These are phyloP conservation scores for Centroberyx gerrardi DNA, from an alignment of 2,797 vertebrate genomes.

Conservation along the genomic window DNA sequence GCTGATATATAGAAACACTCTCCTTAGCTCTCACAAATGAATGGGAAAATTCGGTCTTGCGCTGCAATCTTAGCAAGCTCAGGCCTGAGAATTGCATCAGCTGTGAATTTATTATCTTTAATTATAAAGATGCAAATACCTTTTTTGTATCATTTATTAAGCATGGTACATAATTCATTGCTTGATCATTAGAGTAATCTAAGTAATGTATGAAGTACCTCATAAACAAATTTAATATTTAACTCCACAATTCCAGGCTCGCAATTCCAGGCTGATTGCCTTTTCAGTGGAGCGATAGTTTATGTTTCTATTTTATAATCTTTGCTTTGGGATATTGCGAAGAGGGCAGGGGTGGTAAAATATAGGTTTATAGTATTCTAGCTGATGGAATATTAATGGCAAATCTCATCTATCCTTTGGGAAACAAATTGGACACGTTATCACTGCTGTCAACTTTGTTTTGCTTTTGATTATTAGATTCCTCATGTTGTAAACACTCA, in stretches of 20 bases:
- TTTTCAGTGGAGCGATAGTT: constrained; percentile 5
- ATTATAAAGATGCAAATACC: constrained; percentile 24
- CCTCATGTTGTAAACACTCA: constrained; percentile 25
- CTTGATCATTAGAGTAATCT: constrained; percentile 33
- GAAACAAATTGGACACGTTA: neutral
- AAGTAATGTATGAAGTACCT: constrained; percentile 24
- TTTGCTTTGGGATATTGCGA: neutral
- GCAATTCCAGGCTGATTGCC: constrained; percentile 14
- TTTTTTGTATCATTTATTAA: constrained; percentile 26
- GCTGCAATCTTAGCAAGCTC: neutral
- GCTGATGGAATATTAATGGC: neutral
- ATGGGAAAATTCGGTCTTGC: constrained; percentile 11
- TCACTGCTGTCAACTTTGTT: neutral
- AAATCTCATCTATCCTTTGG: neutral
- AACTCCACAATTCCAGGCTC: neutral
- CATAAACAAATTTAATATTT: constrained; percentile 28
- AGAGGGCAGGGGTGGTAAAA: neutral
- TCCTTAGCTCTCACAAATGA: constrained; percentile 3
- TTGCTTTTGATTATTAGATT: constrained; percentile 49
- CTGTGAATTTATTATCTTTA: constrained; percentile 30
- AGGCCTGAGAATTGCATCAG: neutral
- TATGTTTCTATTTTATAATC: neutral
- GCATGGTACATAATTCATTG: constrained; percentile 3
- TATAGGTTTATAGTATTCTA: too few species aligned
- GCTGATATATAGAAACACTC: neutral